Conservation (phyloP, 1,140 invertebrate species). For the Drosophila ambigua region DNA sequence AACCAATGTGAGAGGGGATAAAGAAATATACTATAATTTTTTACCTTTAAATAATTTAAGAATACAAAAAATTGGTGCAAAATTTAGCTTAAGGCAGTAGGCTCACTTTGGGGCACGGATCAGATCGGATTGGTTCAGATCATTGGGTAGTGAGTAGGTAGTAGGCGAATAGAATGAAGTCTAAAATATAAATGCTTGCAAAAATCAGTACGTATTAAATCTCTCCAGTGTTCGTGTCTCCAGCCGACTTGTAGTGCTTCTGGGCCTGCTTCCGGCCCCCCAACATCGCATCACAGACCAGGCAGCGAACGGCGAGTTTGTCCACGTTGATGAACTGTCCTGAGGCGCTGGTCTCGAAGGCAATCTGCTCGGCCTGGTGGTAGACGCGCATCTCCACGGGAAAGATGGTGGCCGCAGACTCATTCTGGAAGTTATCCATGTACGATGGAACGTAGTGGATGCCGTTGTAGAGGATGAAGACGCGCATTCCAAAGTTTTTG, state of each 20-base stretch:
- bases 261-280: constrained; percentile 92
- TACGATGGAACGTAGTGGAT: constrained; percentile 98
- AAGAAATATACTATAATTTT: constrained; percentile 10
- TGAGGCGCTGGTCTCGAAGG: constrained; percentile 93
- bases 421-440: constrained; percentile 90
- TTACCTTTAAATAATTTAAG: constrained; percentile 40
- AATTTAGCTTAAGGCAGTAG: constrained; percentile 45
- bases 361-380: constrained; percentile 92
- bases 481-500: constrained; percentile 91
- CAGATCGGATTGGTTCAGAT: neutral
- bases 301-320: constrained; percentile 93
- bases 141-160: constrained; percentile 77
- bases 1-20: constrained; percentile 53
- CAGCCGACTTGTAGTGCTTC: constrained; percentile 92
- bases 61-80: constrained; percentile 4
- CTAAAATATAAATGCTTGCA: constrained; percentile 76
- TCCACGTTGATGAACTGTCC: constrained; percentile 94
- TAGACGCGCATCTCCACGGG: constrained; percentile 89
- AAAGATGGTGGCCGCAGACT: constrained; percentile 91
- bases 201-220: constrained; percentile 85
- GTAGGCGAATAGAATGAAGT: constrained; percentile 79
- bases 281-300: constrained; percentile 90
- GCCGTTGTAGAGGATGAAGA: constrained; percentile 97
- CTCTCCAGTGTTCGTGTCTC: constrained; percentile 95
- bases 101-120: too few relatives aligned